Conservation (phyloP, 2,888 invertebrate genomes). For the Microctonus brassicae region DNA sequence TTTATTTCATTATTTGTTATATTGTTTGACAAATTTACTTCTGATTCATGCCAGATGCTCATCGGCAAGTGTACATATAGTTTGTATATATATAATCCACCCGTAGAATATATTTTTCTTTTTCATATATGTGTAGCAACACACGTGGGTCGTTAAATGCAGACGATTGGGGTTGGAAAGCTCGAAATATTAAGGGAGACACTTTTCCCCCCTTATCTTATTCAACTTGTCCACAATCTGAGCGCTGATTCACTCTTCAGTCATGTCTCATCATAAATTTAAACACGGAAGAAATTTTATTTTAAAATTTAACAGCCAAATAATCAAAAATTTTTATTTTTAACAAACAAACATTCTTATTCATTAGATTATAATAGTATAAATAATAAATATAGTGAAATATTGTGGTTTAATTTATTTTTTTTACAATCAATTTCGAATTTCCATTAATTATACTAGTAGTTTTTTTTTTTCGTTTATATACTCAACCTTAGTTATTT, state of each 20-base stretch:
- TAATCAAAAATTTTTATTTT: too few relatives aligned
- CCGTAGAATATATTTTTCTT: too few relatives aligned
- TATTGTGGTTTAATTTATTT: not conserved
- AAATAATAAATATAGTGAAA: not conserved
- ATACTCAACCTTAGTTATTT: too few relatives aligned
- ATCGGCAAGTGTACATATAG: constrained; percentile 40
- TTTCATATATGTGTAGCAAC: constrained; percentile 10
- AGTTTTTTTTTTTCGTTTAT: not conserved
- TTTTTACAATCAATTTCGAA: too few relatives aligned
- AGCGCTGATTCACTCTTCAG: constrained; percentile 39
- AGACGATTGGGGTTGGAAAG: constrained; percentile 20
- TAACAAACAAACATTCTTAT: too few relatives aligned
- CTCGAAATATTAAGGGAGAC: constrained; percentile 36
- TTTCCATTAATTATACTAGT: too few relatives aligned
- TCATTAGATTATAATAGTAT: not conserved
- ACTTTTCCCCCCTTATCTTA: constrained; percentile 30
- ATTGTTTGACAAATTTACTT: constrained; percentile 30
- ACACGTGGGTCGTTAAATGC: constrained; percentile 13
- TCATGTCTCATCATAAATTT: constrained; percentile 6
- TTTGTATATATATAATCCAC: constrained; percentile 2
- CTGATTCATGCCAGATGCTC: constrained; percentile 57
- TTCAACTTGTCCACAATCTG: constrained; percentile 21
- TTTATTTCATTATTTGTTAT: too few relatives aligned
- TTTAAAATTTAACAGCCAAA: too few relatives aligned
- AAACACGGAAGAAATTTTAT: not conserved